A percentile compares a stretch with the other conserved stretches of the same genome.
Evolutionary conservation across 2,797 vertebrate genomes (phyloP).

Genomic region (Manis crassicaudata): DNA sequence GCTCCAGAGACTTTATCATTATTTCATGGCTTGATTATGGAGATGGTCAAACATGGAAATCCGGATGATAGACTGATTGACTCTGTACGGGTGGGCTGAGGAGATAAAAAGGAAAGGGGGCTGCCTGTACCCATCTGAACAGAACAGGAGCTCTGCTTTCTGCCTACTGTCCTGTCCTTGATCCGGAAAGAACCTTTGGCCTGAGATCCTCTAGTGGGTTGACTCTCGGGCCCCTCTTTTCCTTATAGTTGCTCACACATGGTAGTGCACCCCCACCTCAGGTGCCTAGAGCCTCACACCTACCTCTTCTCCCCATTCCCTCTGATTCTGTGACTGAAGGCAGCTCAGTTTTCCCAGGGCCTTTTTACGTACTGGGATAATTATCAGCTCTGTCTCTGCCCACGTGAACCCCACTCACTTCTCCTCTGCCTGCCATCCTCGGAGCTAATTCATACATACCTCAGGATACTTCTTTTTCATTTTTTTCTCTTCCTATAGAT

Average conservation of each 20-base stretch:
- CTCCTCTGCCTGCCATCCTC: conserved; percentile 78
- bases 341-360: background rate
- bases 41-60: background rate
- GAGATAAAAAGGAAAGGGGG: background rate
- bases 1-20: background rate
- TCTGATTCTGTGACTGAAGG: background rate
- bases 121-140: background rate
- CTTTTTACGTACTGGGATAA: conserved; percentile 22
- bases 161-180: background rate
- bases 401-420: conserved; percentile 32
- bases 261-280: background rate
- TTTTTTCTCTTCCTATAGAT: conserved; percentile 78
- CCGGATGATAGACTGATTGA: background rate
- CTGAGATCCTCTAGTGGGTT: background rate
- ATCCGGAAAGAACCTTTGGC: background rate
- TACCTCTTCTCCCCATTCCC: rapidly evolving
- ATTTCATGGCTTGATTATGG: background rate
- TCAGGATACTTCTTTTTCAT: conserved; percentile 70
- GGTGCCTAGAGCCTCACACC: background rate
- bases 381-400: conserved; percentile 60
- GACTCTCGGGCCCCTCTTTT: background rate
- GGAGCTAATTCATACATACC: conserved; percentile 81
- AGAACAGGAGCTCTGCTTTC: background rate
- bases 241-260: background rate
- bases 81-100: background rate